phyloP scores from a whole-genome alignment of 2,797 vertebrate species.

The Microchirus variegatus region DNA sequence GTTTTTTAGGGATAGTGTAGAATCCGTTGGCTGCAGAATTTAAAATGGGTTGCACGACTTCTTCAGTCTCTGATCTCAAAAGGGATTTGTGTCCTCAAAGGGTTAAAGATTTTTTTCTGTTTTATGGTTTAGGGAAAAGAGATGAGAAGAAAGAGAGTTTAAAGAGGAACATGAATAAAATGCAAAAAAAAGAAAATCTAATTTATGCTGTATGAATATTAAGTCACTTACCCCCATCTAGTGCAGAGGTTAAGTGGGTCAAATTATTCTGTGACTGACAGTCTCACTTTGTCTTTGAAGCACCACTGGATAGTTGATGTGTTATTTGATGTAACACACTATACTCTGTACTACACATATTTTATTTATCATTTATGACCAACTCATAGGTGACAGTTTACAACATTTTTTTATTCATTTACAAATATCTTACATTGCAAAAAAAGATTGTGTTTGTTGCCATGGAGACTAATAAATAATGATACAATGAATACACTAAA shows the following conservation, averaged over 20 bases:
- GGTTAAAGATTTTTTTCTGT: conserved; percentile 49
- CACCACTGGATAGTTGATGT: neutral
- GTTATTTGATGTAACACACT: neutral
- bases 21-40: conserved; percentile 40
- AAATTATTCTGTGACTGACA: conserved; percentile 37
- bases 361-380: neutral
- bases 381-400: neutral
- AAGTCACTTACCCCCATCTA: conserved; percentile 43
- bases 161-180: conserved; percentile 38
- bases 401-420: neutral
- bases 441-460: no score
- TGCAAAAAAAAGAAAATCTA: conserved; percentile 44
- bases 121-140: conserved; percentile 33
- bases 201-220: conserved; percentile 64
- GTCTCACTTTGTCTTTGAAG: conserved; percentile 53
- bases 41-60: conserved; percentile 30
- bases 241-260: conserved; percentile 70
- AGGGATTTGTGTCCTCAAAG: conserved; percentile 60
- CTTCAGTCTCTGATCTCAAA: conserved; percentile 55
- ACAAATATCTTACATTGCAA: no score
- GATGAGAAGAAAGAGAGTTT: conserved; percentile 44
- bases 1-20: conserved; percentile 36
- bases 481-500: no score
- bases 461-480: no score
- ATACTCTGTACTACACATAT: neutral